phyloP scores from a whole-genome alignment of 2,797 vertebrate genomes.

The Ibycter americanus region DNA sequence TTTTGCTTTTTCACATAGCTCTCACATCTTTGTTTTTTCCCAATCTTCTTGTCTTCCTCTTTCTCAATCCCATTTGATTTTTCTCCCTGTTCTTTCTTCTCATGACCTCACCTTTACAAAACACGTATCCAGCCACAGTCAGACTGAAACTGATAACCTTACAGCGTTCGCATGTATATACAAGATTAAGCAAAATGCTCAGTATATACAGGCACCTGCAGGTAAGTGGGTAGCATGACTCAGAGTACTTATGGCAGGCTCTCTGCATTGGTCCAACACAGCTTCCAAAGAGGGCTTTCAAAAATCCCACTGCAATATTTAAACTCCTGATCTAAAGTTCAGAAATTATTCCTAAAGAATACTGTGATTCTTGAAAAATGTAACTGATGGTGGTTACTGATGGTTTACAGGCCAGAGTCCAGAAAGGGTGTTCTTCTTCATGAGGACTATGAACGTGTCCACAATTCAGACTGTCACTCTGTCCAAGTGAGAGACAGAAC shows the following conservation, averaged over 20 bases:
- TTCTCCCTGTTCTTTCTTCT: not conserved
- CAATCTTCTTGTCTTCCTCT: not conserved
- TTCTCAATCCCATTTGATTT: not conserved
- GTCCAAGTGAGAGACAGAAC: not conserved
- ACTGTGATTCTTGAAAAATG: rapidly evolving
- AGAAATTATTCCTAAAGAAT: not conserved
- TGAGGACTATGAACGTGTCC: not conserved
- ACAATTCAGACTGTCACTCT: not conserved
- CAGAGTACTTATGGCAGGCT: not conserved
- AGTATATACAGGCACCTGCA: not conserved
- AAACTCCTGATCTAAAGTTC: not conserved
- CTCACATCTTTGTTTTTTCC: not conserved
- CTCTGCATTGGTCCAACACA: not conserved
- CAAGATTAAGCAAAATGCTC: not conserved
- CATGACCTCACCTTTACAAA: not conserved
- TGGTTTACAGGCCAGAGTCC: not conserved
- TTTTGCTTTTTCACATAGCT: not conserved
- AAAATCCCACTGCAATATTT: not conserved
- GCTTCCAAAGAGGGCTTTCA: not conserved
- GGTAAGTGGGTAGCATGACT: not conserved
- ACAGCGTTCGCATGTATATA: not conserved
- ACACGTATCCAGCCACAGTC: not conserved
- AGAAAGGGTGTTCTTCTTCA: not conserved
- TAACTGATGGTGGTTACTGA: not conserved
- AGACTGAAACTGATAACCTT: not conserved